Evolutionary conservation across 92 coral and sea anemone species (phyloP).

Genomic region (Zoanthus sociatus): DNA sequence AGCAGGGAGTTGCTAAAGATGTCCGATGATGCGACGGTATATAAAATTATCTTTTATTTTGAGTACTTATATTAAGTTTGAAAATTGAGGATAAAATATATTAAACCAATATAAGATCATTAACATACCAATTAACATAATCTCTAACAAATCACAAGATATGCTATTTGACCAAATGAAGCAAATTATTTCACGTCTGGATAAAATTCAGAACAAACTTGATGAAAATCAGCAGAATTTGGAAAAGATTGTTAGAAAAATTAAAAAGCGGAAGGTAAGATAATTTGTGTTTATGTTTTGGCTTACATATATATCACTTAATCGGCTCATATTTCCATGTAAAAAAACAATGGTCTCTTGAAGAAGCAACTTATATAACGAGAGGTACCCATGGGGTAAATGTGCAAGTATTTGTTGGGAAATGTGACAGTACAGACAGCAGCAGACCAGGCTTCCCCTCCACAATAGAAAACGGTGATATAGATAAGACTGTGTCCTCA

Average conservation of each 20-base stretch:
- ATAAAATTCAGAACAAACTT: slow-evolving; percentile 23
- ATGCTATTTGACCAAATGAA: not conserved
- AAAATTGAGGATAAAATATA: not conserved
- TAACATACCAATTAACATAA: not conserved
- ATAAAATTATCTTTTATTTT: not conserved
- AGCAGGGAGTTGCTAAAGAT: slow-evolving; percentile 21
- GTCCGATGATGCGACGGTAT: not conserved
- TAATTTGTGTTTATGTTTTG: not conserved
- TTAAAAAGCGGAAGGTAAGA: slow-evolving; percentile 36
- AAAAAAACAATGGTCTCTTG: too few relatives aligned
- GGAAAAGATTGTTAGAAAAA: slow-evolving; percentile 37
- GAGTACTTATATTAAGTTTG: not conserved
- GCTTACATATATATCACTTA: not conserved
- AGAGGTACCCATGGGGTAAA: too few relatives aligned
- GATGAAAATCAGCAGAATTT: slow-evolving; percentile 34
- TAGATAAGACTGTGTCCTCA: too few relatives aligned
- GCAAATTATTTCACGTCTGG: slow-evolving; percentile 3
- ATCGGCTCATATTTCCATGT: too few relatives aligned
- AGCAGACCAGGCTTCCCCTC: too few relatives aligned
- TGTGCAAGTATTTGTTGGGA: too few relatives aligned
- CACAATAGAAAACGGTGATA: too few relatives aligned
- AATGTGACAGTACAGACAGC: too few relatives aligned
- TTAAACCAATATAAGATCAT: not conserved
- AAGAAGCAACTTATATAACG: too few relatives aligned
- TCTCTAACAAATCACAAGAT: not conserved